A percentile compares a stretch with the other conserved stretches of the same genome.
These are phyloP conservation scores for Acheta domesticus DNA, from an alignment of 2,888 invertebrate species.

Conservation along the genomic window DNA sequence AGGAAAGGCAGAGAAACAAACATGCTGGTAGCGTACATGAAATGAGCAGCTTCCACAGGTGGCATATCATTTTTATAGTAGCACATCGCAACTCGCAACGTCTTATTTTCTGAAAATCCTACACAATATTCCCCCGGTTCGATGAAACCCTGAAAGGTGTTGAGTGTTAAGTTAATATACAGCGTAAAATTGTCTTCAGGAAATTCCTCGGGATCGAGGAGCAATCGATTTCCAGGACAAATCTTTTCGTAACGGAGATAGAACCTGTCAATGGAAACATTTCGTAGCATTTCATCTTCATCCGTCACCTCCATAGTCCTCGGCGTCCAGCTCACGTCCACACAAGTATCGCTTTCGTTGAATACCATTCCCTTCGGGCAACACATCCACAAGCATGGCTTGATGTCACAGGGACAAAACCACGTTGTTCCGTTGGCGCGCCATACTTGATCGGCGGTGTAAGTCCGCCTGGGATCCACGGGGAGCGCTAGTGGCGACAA, in stretches of 20 bases:
- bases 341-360: slow-evolving; percentile 4
- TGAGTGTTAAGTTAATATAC: slow-evolving; percentile 42
- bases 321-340: not conserved
- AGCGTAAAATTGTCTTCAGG: slow-evolving; percentile 41
- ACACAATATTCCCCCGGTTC: not conserved
- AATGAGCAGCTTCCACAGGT: not conserved
- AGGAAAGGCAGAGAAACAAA: slow-evolving; percentile 45
- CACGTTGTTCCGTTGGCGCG: slow-evolving; percentile 21
- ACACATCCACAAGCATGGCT: slow-evolving; percentile 38
- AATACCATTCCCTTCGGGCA: slow-evolving; percentile 35
- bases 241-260: slow-evolving; percentile 33
- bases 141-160: not conserved
- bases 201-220: slow-evolving; percentile 41
- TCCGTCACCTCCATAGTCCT: not conserved
- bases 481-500: slow-evolving; percentile 44
- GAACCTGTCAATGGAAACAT: not conserved
- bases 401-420: not conserved
- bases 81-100: too few species aligned
- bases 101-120: not conserved
- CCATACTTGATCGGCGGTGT: not conserved
- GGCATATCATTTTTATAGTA: too few species aligned
- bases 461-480: slow-evolving; percentile 40
- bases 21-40: slow-evolving; percentile 40
- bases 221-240: slow-evolving; percentile 36
- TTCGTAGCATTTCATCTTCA: not conserved